Evolutionary conservation across 2,113 vertebrate species (phyloP), one percentile per base, ranked within the genome.

Genomic region (Thamnaconus septentrionalis): DNA sequence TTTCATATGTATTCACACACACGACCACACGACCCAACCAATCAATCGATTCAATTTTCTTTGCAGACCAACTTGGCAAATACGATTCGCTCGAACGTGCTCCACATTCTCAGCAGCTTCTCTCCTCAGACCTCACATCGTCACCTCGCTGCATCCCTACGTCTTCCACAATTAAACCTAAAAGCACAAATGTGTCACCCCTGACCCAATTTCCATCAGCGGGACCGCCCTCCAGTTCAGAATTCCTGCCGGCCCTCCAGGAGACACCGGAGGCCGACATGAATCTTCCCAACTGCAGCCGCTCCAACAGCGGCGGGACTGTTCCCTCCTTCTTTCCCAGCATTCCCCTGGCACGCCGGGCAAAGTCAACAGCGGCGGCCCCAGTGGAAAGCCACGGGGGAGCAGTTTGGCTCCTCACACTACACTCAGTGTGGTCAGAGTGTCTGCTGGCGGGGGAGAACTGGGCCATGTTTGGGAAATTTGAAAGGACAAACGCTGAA

Each of bases 301-400:
- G 5, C 66, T 67, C 73, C 51, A 64, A 80, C 78, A 87, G 61
- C 54, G 4, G 6, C 55, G 71, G 76, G 70, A 78, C 71, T 81
- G 73, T 79, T 76, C 67, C 53, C 64, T 68, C 63, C 45, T 71
- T 59, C 45, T 69, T 78, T 75, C 73, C 67, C 73, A 64, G 65
- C 67, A 50, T 59, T 67, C 56, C 73, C 59, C 73, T 54, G 46
- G 41, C 78, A 70, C 82, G 69, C 61, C 6, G 42, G 67, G 64
- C 49, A 80, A 80, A 80, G 72, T 78, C 80, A 86, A 86, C 84
- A 85, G 41, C 8, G n/a, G 39, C 72, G 59, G 59, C 60, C 69
- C 44, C 67, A 82, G 69, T 79, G 82, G 68, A 88, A 83, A 80
- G 58, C 82, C 76, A 71, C 3, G 8, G 76, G 71, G 82, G 80